Conservation (phyloP, 2,888 invertebrate genomes). For the Andrena praecox region DNA sequence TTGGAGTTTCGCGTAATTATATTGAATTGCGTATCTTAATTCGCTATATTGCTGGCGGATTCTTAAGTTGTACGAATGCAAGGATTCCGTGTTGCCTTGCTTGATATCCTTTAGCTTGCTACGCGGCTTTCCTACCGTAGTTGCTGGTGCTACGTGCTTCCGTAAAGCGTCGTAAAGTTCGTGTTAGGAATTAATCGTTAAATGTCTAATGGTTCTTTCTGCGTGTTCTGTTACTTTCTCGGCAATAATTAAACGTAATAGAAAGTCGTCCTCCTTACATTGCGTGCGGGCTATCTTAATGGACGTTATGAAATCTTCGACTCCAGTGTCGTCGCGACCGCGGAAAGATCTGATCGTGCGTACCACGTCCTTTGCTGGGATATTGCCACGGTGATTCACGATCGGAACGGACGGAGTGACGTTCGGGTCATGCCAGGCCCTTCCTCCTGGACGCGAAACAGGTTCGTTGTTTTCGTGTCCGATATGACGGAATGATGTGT, state of each 20-base stretch:
- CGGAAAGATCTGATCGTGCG: no score
- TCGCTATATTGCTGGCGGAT: background rate
- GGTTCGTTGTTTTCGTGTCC: no score
- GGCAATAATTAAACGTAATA: background rate
- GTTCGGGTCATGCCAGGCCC: no score
- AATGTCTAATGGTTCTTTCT: background rate
- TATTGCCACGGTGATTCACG: no score
- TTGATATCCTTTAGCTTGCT: background rate
- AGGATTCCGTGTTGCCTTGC: background rate
- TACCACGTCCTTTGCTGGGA: no score
- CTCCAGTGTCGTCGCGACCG: no score
- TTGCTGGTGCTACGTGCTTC: background rate
- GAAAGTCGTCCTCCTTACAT: background rate
- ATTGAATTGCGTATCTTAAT: slow-evolving; percentile 5
- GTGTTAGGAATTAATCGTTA: slow-evolving; percentile 1
- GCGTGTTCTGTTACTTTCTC: background rate
- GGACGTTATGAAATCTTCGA: no score
- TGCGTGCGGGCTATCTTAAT: background rate
- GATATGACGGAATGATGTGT: no score
- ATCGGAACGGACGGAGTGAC: no score
- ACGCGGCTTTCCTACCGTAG: background rate
- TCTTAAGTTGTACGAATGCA: background rate
- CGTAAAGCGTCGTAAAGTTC: slow-evolving; percentile 4
- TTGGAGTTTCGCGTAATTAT: background rate
- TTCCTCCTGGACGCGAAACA: no score